Evolutionary conservation across 2,113 vertebrate species (phyloP), one percentile per base, ranked within the genome.

Genomic region (Falco punctatus): DNA sequence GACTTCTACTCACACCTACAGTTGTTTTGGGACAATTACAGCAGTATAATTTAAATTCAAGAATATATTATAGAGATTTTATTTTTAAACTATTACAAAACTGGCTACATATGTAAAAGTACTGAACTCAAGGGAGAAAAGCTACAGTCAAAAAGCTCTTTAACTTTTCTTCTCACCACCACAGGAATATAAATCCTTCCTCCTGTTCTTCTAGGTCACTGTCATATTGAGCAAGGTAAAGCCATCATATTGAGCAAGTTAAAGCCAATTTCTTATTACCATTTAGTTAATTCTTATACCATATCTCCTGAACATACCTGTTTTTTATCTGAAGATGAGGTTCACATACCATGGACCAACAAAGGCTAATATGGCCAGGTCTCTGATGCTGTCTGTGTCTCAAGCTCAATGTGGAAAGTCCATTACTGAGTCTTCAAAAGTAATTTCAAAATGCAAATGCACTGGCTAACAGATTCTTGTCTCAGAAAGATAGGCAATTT

Each of bases 391-490:
- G 17, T 79, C 70, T 84, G 5, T 95, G 92, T 96, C 92, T 96
- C 73, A 89, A 80, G 74, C 79, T 94, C 74, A 79, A 51, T 81
- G 55, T 84, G 67, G 70, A 79, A 95, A 97, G 81, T 89, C 84
- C 85, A 96, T 97, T 97, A 96, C 86, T n/a, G 1, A 93, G 92
- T 77, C 94, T 96, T 97, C 93, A 98, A 94, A 98, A 97, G 94
- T 96, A 97, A 98, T 98, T 98, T 97, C 91, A 88, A 96, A 97
- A 97, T 98, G 96, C 86, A 98, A 98, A 98, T 97, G 62, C 28
- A 87, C 59, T 74, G 90, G 81, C 87, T 89, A 95, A 94, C 80
- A 96, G 94, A 97, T 97, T 94, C 89, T 96, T 95, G 70, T 97
- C 83, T 96, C 81, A 75, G 65, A 75, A 92, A 96, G 89, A 97